A percentile compares a stretch with the other conserved stretches of the same genome.
Evolutionary conservation across 2,888 invertebrate species (phyloP).

Genomic region (Hypsopygia costalis): DNA sequence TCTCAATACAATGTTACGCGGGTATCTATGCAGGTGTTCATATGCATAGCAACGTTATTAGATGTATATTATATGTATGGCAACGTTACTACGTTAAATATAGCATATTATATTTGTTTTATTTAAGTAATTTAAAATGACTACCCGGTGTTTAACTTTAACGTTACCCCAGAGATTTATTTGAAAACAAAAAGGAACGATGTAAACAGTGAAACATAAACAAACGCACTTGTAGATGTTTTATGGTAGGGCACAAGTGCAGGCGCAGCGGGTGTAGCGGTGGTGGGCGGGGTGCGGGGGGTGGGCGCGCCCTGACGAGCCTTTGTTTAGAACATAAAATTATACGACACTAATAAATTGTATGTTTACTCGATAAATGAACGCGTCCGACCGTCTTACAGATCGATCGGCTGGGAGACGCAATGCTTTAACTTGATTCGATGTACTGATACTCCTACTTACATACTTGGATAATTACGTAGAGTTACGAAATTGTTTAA

Average conservation of each 20-base stretch:
- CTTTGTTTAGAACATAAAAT: conserved; percentile 79
- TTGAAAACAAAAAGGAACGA: conserved; percentile 48
- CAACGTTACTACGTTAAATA: not conserved
- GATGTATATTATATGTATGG: too few species aligned
- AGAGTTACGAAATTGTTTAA: too few species aligned
- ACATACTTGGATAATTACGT: too few species aligned
- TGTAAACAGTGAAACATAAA: conserved; percentile 67
- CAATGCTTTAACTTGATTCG: too few species aligned
- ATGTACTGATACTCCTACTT: too few species aligned
- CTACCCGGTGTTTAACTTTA: conserved; percentile 40
- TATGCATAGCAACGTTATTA: too few species aligned
- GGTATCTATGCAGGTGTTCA: too few species aligned
- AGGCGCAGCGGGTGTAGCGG: conserved; percentile 49
- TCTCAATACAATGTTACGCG: conserved; percentile 1
- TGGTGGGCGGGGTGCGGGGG: conserved; percentile 17
- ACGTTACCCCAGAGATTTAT: conserved; percentile 45
- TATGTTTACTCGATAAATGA: conserved; percentile 74
- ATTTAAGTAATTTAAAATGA: conserved; percentile 17
- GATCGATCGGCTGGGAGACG: conserved; percentile 47
- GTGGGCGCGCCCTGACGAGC: conserved; percentile 45
- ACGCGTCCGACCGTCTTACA: conserved; percentile 53
- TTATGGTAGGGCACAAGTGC: conserved; percentile 66
- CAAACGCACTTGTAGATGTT: conserved; percentile 63
- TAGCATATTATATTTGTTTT: conserved; percentile 3
- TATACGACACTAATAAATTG: conserved; percentile 78